Base-by-base conservation (phyloP, 2,888 invertebrate genomes). In the Nemoura dubitans region DNA sequence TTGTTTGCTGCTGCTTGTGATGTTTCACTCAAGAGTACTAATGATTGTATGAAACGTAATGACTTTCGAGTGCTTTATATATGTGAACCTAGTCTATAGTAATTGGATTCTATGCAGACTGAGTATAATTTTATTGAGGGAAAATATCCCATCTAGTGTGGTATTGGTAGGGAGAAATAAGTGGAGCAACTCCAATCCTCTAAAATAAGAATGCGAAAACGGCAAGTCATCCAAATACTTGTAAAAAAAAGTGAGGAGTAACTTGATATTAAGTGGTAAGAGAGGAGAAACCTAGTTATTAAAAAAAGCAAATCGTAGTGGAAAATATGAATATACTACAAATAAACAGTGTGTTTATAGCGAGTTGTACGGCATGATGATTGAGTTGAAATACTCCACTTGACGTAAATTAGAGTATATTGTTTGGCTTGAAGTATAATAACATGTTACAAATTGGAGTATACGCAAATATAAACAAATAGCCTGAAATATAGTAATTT, bases 201-300 rank as follows among this genome's bases (percentile, higher is more conserved):
- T 27, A 84, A 84, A 84, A 84, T 84, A 30, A 84, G 84, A 84
- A 84, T 84, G 84, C 84, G 76, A 84, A 84, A 84, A 84, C 28
- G 59, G 76, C 84, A 59, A 84, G 84, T 84, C 84, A 84, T 84
- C 84, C 84, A 76, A 84, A 84, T 84, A 84, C 76, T 81, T 30
- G 28, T 81, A 81, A 21, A 81, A 81, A 81, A 81, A 81, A 43
- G 10, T 21, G 81, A 59, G 27, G 84, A 76, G 84, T 81, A 84
- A 84, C 84, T 84, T 76, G 84, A 76, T 84, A 7, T 59, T 84
- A 76, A 84, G 29, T 27, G 59, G 21, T 59, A 28, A 84, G 16
- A 76, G 84, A 84, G 84, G 84, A 76, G 84, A 84, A 84, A 84
- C 84, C 84, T 84, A 84, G 84, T 84, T 84, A 84, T 84, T 84